Base-by-base conservation (phyloP, 2,113 vertebrate species). In the Melanostigma gelatinosum region DNA sequence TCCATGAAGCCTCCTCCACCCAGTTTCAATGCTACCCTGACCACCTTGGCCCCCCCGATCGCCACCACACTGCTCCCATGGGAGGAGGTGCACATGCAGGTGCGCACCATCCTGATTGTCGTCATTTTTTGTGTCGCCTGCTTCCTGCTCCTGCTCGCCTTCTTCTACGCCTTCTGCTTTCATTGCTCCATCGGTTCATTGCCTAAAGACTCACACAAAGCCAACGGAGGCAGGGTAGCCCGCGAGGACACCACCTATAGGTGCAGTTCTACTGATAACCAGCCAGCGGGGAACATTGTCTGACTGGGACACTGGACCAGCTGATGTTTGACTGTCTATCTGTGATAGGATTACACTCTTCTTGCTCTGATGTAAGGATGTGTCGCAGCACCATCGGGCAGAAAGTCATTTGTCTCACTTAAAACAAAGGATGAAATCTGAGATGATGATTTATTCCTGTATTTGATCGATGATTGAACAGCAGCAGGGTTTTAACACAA, bases 141-240 rank as follows among this genome's bases (percentile, higher is more conserved):
- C 77, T 57, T 95, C 20, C 91, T 96, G 64, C 93, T 94, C 11
- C 81, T 95, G 22, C 61, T 93, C 60, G 85, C 94, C 34, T 85
- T 94, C 71, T 78, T 95, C 66, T 95, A 93, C n/a, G 66, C 93
- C 18, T 93, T 95, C 81, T 95, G 90, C 61, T 90, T 95, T 80
- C 91, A 89, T 40, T 94, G 91, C 76, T 92, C 89, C 48, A 90
- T 94, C 29, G 7, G 72, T 3, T 48, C 87, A 0, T 58, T 61
- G 0, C 79, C 84, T 22, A 93, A 91, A 68, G 89, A 91, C 44
- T 36, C 46, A 0, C 69, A 4, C 4, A 18, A 32, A 2, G 60
- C 67, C 50, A 69, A 67, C 8, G 6, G 60, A 32, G 69, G 55
- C 86, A 89, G 83, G 68, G 27, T 87, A 6, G 94, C 95, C 3